These are phyloP conservation scores for Atherinosoma microstoma DNA, from an alignment of 2,797 vertebrate genomes.

Conservation along the genomic window DNA sequence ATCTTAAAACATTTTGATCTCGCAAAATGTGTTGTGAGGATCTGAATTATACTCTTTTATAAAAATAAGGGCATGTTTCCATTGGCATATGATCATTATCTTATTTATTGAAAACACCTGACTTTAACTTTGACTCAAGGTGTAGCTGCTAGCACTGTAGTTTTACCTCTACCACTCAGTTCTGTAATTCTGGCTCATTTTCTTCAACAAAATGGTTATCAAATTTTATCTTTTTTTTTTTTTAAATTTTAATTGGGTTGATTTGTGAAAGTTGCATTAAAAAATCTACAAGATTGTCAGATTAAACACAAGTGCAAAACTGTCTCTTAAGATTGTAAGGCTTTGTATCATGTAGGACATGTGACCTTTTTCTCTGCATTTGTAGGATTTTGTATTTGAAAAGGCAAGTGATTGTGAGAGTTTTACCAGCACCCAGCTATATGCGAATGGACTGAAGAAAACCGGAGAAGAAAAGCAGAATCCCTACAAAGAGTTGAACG, in stretches of 20 bases:
- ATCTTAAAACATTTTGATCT: neutral
- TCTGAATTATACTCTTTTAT: neutral
- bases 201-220: no score
- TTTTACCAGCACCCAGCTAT: constrained; percentile 43
- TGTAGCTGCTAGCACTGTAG: no score
- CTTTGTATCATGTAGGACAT: neutral
- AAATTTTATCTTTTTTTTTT: no score
- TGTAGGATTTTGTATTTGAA: constrained; percentile 79
- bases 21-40: neutral
- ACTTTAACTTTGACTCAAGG: neutral
- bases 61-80: neutral
- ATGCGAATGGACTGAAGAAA: constrained; percentile 43
- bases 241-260: no score
- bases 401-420: constrained; percentile 55
- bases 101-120: neutral
- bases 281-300: neutral
- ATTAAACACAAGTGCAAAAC: neutral
- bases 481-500: constrained; percentile 29
- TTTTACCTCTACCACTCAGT: no score
- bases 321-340: neutral
- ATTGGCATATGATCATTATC: neutral
- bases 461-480: constrained; percentile 23
- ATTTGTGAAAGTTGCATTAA: no score
- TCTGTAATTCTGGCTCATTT: no score
- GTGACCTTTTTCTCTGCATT: neutral